These are phyloP conservation scores for Acridotheres tristis DNA, from an alignment of 2,797 vertebrate species.

Conservation along the genomic window DNA sequence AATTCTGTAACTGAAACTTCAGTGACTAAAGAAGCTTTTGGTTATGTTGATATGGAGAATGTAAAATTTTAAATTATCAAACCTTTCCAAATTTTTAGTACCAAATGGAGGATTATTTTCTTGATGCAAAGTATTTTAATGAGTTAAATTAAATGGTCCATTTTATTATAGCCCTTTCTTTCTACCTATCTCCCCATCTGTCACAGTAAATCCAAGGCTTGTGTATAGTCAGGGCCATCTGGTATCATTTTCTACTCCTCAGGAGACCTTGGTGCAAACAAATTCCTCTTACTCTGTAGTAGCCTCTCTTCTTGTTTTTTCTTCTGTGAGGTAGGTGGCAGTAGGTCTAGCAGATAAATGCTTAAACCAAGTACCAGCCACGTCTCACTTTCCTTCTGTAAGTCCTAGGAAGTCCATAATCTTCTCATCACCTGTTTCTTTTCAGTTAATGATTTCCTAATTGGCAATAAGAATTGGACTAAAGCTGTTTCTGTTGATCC, in stretches of 20 bases:
- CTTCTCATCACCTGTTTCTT: neutral
- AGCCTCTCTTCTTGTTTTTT: neutral
- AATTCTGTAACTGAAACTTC: neutral
- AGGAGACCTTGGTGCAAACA: slow-evolving; percentile 10
- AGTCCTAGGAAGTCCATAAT: neutral
- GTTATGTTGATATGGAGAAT: neutral
- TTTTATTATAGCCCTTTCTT: neutral
- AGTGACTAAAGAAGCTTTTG: neutral
- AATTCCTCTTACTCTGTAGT: neutral
- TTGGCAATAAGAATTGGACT: neutral
- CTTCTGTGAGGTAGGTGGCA: neutral
- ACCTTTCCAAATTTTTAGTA: neutral
- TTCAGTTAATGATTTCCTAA: slow-evolving; percentile 8
- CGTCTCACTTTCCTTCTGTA: neutral
- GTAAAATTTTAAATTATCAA: neutral
- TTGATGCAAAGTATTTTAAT: neutral
- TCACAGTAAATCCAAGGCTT: slow-evolving; percentile 8
- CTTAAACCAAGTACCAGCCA: neutral
- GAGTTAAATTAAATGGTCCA: neutral
- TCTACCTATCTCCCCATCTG: slow-evolving; percentile 38
- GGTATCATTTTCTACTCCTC: slow-evolving; percentile 33
- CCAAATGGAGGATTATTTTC: neutral
- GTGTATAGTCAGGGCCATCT: neutral
- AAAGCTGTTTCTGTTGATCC: neutral
- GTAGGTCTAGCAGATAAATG: neutral